A percentile compares a stretch with the other conserved stretches of the same genome.
These are phyloP conservation scores for Gulo gulo DNA, from an alignment of 2,113 vertebrate genomes.

Conservation along the genomic window DNA sequence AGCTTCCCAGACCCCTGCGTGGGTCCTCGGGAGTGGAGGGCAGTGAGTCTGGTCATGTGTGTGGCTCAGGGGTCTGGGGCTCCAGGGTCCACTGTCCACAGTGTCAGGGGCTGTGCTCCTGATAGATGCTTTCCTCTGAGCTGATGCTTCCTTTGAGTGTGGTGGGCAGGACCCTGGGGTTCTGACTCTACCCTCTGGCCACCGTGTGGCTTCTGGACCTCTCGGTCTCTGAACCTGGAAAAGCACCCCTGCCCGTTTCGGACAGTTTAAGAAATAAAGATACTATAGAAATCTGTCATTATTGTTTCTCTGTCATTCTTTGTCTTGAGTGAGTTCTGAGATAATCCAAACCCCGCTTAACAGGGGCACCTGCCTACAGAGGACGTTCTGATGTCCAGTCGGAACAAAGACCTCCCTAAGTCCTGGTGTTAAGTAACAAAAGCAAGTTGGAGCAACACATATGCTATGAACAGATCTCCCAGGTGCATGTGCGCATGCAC, in stretches of 20 bases:
- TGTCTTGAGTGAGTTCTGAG: not conserved
- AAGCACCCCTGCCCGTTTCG: not conserved
- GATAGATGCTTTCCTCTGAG: not conserved
- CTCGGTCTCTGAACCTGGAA: not conserved
- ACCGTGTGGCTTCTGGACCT: rapidly evolving
- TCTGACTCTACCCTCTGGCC: not conserved
- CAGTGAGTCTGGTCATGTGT: not conserved
- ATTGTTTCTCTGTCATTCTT: not conserved
- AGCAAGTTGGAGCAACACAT: not conserved
- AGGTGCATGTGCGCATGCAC: too few species aligned
- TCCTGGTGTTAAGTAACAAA: not conserved
- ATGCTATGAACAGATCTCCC: not conserved
- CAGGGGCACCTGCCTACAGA: rapidly evolving
- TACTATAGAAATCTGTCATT: not conserved
- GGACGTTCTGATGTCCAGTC: too few species aligned
- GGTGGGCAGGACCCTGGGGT: not conserved
- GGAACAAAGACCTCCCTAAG: not conserved
- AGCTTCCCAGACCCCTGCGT: not conserved
- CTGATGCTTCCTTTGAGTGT: not conserved
- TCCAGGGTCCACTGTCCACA: too few species aligned
- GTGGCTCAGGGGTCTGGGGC: not conserved
- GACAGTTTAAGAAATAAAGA: not conserved
- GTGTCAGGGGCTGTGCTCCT: not conserved
- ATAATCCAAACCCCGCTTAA: rapidly evolving
- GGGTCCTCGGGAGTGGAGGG: not conserved